Evolutionary conservation across 2,797 vertebrate species (phyloP).

Genomic region (Smutsia gigantea): DNA sequence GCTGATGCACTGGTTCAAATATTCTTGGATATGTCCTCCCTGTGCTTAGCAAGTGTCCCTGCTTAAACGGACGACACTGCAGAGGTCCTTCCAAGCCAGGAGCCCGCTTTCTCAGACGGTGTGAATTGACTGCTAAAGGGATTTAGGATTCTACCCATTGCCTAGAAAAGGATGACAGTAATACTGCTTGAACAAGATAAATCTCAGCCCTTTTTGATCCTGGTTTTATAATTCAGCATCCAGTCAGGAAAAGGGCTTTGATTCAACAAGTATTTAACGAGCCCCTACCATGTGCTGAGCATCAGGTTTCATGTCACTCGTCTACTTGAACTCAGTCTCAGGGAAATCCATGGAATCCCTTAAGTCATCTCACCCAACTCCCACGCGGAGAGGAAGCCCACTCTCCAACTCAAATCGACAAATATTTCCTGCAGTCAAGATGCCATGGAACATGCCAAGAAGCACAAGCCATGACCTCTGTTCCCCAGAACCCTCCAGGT

Average conservation of each 20-base stretch:
- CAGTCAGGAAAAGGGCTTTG: not conserved
- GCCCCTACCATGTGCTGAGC: not conserved
- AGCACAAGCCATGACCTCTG: not conserved
- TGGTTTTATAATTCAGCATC: not conserved
- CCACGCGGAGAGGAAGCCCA: not conserved
- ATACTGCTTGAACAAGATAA: not conserved
- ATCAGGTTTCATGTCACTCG: not conserved
- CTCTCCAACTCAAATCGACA: not conserved
- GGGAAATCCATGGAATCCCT: not conserved
- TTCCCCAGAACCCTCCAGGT: not conserved
- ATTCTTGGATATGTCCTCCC: not conserved
- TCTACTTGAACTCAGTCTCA: not conserved
- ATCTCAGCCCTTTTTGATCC: not conserved
- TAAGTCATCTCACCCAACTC: not conserved
- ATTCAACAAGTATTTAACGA: conserved; percentile 20
- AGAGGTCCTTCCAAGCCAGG: not conserved
- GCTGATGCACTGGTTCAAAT: not conserved
- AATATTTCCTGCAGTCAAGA: not conserved
- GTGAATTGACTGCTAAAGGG: conserved; percentile 60
- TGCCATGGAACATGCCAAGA: not conserved
- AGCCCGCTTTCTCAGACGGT: conserved; percentile 13
- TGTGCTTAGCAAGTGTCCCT: not conserved
- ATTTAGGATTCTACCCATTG: not conserved
- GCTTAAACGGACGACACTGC: not conserved
- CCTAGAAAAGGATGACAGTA: not conserved